These are phyloP conservation scores for Cosmorhoe ocellata DNA, from an alignment of 2,888 invertebrate species.

Conservation along the genomic window DNA sequence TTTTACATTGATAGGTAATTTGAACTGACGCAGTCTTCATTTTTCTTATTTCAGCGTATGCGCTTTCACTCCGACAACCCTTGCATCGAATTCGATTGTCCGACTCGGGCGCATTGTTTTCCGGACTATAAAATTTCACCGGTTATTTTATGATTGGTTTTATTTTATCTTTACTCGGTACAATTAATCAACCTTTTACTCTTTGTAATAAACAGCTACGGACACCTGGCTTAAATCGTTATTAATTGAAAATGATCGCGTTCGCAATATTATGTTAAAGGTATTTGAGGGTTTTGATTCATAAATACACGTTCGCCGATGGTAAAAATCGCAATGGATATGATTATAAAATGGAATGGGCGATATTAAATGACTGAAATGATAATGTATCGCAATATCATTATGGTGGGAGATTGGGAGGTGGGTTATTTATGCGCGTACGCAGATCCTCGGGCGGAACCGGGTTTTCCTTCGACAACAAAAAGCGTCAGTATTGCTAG, in stretches of 20 bases:
- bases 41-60: slow-evolving; percentile 73
- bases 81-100: slow-evolving; percentile 70
- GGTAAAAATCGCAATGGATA: slow-evolving; percentile 40
- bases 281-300: slow-evolving; percentile 28
- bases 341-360: slow-evolving; percentile 47
- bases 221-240: slow-evolving; percentile 36
- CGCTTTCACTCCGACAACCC: slow-evolving; percentile 68
- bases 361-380: slow-evolving; percentile 56
- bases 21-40: slow-evolving; percentile 23
- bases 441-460: slow-evolving; percentile 43
- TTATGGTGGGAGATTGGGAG: slow-evolving; percentile 45
- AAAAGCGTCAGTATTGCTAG: background rate
- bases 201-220: slow-evolving; percentile 40
- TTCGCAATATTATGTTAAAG: slow-evolving; percentile 34
- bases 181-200: slow-evolving; percentile 48
- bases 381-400: slow-evolving; percentile 64
- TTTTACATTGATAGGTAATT: slow-evolving; percentile 29
- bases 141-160: slow-evolving; percentile 61
- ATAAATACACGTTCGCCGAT: slow-evolving; percentile 34
- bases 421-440: slow-evolving; percentile 60
- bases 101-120: slow-evolving; percentile 70
- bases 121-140: slow-evolving; percentile 65
- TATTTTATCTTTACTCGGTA: slow-evolving; percentile 49
- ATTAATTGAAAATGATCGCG: slow-evolving; percentile 46
- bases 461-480: slow-evolving; percentile 17